A percentile compares a stretch with the other conserved stretches of the same genome.
These are phyloP conservation scores for Hetaerina titia DNA, from an alignment of 2,888 invertebrate genomes.

Conservation along the genomic window DNA sequence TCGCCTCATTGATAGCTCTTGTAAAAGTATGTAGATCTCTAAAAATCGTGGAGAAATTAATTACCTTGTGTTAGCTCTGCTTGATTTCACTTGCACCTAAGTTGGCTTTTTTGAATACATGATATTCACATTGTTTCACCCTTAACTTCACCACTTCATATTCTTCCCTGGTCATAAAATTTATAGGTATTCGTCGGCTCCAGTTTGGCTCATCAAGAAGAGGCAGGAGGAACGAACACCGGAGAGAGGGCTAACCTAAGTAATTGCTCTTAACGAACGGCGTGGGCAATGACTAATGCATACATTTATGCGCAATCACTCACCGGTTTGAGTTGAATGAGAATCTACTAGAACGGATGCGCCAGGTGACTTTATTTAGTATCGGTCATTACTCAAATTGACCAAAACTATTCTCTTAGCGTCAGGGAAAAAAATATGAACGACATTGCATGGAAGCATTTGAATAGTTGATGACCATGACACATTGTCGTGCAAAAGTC, in stretches of 20 bases:
- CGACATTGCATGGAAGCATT: neutral
- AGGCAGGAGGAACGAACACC: neutral
- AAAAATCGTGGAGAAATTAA: too few relatives aligned
- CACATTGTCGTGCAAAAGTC: too few relatives aligned
- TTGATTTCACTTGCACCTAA: too few relatives aligned
- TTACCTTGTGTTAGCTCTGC: too few relatives aligned
- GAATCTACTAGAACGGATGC: neutral
- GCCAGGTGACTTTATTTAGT: neutral
- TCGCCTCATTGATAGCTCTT: too few relatives aligned
- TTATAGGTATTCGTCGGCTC: neutral
- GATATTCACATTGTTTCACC: too few relatives aligned
- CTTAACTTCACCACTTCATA: too few relatives aligned
- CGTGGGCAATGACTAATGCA: slow-evolving; percentile 7
- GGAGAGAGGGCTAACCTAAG: neutral
- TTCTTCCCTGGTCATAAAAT: neutral
- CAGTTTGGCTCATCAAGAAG: neutral
- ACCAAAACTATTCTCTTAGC: neutral
- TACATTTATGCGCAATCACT: neutral
- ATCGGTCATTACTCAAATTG: neutral
- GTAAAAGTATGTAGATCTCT: too few relatives aligned
- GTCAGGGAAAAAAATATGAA: neutral
- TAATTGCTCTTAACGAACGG: neutral
- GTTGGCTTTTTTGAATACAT: too few relatives aligned
- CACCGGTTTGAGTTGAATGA: slow-evolving; percentile 9
- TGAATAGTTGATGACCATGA: neutral